Percentiles rank a stretch among this genome's conserved stretches.
phyloP scores from a whole-genome alignment of 2,888 invertebrate genomes.

The Drosophila acutilabella region DNA sequence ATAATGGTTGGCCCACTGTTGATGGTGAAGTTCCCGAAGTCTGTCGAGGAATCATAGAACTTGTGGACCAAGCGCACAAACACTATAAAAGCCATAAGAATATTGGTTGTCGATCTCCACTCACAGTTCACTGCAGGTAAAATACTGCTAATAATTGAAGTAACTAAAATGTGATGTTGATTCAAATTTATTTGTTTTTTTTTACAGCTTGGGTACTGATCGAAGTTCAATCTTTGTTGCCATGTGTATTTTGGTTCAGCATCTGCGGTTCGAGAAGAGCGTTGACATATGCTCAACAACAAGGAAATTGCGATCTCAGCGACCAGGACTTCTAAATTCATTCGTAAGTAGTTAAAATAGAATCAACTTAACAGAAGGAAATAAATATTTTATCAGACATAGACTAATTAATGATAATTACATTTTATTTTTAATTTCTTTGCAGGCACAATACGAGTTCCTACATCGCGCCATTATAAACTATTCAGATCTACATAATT shows the following conservation, averaged over 20 bases:
- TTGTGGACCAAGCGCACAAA: constrained; percentile 91
- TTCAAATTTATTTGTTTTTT: no score
- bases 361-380: no score
- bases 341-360: constrained; percentile 80
- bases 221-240: constrained; percentile 96
- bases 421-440: neutral
- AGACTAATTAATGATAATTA: no score
- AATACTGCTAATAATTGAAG: no score
- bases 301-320: constrained; percentile 93
- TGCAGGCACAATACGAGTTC: constrained; percentile 95
- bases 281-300: constrained; percentile 94
- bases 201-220: constrained; percentile 91
- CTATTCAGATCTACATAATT: constrained; percentile 94
- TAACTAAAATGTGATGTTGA: no score
- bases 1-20: constrained; percentile 96
- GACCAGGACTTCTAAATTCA: constrained; percentile 93
- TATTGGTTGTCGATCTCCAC: constrained; percentile 87
- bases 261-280: constrained; percentile 92
- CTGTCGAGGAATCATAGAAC: constrained; percentile 93
- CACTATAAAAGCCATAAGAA: constrained; percentile 85
- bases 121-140: constrained; percentile 94
- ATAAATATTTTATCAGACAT: no score
- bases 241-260: constrained; percentile 93
- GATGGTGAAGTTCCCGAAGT: constrained; percentile 95
- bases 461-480: constrained; percentile 95